Conservation (phyloP, 2,113 vertebrate genomes). For the Acrocephalus arundinaceus region DNA sequence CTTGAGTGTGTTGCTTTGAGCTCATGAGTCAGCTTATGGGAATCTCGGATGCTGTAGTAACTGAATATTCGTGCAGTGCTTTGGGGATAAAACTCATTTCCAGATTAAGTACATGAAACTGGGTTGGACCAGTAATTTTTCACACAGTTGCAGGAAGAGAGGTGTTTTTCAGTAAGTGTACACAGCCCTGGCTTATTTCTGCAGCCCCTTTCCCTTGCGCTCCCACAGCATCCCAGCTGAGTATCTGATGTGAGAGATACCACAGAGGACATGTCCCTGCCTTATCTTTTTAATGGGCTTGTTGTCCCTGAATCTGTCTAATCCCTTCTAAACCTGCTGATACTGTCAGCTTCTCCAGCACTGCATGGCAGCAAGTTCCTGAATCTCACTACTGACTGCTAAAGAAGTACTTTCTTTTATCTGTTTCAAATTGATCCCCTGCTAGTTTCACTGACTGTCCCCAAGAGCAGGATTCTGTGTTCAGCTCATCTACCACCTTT, state of each 20-base stretch:
- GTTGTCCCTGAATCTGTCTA: neutral
- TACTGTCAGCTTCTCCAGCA: neutral
- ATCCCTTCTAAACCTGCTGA: conserved; percentile 5
- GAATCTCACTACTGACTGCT: neutral
- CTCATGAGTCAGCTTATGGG: neutral
- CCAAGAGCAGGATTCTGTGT: neutral
- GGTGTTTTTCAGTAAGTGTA: neutral
- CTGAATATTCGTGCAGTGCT: neutral
- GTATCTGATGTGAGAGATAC: neutral
- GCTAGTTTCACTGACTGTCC: neutral
- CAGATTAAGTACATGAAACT: neutral
- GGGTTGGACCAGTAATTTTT: neutral
- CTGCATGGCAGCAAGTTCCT: neutral
- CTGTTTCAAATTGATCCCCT: neutral
- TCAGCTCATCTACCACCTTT: neutral
- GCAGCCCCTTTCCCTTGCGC: neutral
- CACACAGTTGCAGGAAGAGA: neutral
- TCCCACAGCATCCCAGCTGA: neutral
- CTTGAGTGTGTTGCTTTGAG: neutral
- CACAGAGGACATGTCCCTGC: neutral
- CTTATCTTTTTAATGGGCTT: neutral
- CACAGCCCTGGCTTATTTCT: neutral
- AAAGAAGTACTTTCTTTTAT: conserved; percentile 8
- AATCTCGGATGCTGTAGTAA: neutral
- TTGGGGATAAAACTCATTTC: neutral